Base-by-base conservation (phyloP, 1,140 invertebrate species). In the Lasaia peninsularis region DNA sequence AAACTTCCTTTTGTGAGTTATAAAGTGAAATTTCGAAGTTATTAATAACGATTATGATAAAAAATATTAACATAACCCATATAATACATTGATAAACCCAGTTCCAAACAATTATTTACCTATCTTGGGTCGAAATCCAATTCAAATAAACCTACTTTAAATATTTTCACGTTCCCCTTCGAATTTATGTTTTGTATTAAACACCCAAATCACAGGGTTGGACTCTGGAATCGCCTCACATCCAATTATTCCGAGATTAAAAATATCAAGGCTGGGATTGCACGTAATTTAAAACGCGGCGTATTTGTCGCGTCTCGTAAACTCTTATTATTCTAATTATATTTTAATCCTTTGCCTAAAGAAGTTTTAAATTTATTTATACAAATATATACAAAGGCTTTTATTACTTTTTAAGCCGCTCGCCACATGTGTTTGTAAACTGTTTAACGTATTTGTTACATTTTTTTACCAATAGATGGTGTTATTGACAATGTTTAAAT, bases 181-280 rank as follows among this genome's bases (percentile, higher is more conserved):
- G 16, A 44, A 44, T 44, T 44, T 44, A 44, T 44, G 37, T 44
- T 18, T 44, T 18, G 37, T 44, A 44, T 44, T 44, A 44, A 44
- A 44, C 18, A 18, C 37, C 37, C 18, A 44, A 44, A 44, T 44
- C 37, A 18, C 37, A 14, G 37, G 37, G 37, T 9, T 14, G 8
- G 16, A 8, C 14, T 40, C 37, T 14, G 16, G 18, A 8, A 18
- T 40, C 37, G 37, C 16, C 37, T 40, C 14, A 40, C 37, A 40
- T 40, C 35, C 34, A n/a, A 37, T 37, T 37, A 37, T 37, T 1
- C 34, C 14, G 34, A 37, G 35, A 40, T 40, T 40, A 40, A 40
- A 40, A 40, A 40, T 40, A 18, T 40, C 16, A 40, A 14, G 35
- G 14, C 16, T 16, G 14, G 35, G 35, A 12, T 28, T 6, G 4